phyloP scores from a whole-genome alignment of 37 sponge, comb jelly and placozoan genomes.

The Diacarnus erythraeanus region DNA sequence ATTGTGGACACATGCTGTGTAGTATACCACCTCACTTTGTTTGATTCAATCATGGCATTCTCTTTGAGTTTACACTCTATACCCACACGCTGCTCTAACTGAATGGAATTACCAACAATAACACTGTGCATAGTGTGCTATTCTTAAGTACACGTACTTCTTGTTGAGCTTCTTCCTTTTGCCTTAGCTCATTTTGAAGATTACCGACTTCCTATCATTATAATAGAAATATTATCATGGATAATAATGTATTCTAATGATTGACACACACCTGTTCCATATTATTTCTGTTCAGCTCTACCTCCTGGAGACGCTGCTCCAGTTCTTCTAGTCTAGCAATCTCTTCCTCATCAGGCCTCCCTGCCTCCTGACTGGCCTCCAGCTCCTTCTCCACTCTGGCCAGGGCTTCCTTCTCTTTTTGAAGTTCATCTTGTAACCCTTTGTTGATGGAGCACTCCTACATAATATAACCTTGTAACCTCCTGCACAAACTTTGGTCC shows the following conservation, averaged over 20 bases:
- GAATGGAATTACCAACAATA: background rate
- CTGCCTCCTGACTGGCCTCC: background rate
- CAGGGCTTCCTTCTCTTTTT: background rate
- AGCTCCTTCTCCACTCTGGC: slow-evolving; percentile 10
- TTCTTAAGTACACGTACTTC: too few relatives aligned
- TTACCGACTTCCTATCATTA: background rate
- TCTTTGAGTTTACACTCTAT: background rate
- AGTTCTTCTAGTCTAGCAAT: background rate
- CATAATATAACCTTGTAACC: background rate
- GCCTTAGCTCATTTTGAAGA: slow-evolving; percentile 4
- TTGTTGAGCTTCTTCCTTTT: background rate
- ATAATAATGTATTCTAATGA: too few relatives aligned
- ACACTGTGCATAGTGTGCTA: too few relatives aligned
- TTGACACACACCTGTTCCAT: background rate
- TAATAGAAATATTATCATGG: background rate
- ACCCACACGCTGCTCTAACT: background rate
- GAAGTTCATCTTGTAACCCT: slow-evolving; percentile 23
- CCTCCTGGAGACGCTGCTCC: slow-evolving; percentile 27
- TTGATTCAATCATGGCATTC: background rate
- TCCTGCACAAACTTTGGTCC: background rate
- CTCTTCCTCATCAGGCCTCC: background rate
- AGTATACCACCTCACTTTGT: background rate
- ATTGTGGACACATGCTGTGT: too few relatives aligned
- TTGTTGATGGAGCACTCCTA: slow-evolving; percentile 35
- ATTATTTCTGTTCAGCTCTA: background rate